These are phyloP conservation scores for Rhabdornis inornatus DNA, from an alignment of 2,113 vertebrate species.

Conservation along the genomic window DNA sequence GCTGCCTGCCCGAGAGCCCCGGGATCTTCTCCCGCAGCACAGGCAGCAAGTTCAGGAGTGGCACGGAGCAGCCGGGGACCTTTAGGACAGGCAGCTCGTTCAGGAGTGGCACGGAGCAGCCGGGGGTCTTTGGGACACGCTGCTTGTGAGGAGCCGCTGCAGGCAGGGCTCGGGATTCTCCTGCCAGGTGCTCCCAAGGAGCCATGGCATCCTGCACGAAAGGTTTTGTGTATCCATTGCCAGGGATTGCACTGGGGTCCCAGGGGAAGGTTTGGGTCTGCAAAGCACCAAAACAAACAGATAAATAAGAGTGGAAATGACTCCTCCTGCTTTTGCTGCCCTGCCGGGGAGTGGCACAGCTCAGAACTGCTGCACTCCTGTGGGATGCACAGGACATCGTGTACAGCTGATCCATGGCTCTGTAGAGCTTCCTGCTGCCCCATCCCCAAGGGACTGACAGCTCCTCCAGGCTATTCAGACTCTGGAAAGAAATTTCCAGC, in stretches of 20 bases:
- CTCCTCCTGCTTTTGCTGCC: not conserved
- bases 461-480: too few relatives aligned
- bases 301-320: not conserved
- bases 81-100: not conserved
- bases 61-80: not conserved
- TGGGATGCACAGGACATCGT: too few relatives aligned
- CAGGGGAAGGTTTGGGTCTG: not conserved
- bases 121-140: not conserved
- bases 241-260: not conserved
- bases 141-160: not conserved
- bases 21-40: not conserved
- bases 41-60: fast-evolving
- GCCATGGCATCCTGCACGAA: not conserved
- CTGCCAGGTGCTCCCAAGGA: not conserved
- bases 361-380: not conserved
- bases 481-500: too few relatives aligned
- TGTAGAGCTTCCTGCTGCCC: too few relatives aligned
- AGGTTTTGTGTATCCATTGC: not conserved
- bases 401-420: too few relatives aligned
- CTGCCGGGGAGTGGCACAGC: fast-evolving
- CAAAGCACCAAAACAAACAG: not conserved
- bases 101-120: too few relatives aligned
- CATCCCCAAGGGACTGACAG: too few relatives aligned
- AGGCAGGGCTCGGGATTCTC: not conserved
- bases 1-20: not conserved